Percentiles rank a stretch among this genome's conserved stretches.
Conservation (phyloP, 2,113 vertebrate genomes). For the Podarcis cretensis region DNA sequence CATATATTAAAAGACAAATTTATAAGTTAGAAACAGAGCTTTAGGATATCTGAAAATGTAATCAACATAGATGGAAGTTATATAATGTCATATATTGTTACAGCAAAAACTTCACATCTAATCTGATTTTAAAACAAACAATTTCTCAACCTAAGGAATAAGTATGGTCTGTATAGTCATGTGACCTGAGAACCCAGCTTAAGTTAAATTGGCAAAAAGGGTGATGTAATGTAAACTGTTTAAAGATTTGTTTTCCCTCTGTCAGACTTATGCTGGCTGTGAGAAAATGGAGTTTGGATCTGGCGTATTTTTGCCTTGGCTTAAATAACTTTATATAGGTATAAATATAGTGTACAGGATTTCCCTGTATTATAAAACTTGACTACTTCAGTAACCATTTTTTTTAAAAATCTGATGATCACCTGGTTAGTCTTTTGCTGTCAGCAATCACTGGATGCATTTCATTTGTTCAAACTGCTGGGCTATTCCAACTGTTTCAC, state of each 20-base stretch:
- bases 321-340: too few species aligned
- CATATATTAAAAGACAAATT: conserved; percentile 43
- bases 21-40: conserved; percentile 28
- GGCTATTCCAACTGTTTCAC: not conserved
- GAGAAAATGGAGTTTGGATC: too few species aligned
- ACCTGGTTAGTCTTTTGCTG: not conserved
- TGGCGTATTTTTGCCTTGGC: too few species aligned
- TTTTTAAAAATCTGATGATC: not conserved
- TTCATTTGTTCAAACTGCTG: not conserved
- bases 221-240: too few species aligned
- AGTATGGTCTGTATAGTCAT: too few species aligned
- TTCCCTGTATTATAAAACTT: not conserved
- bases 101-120: conserved; percentile 16
- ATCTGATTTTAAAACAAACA: not conserved
- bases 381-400: not conserved
- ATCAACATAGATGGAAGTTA: not conserved
- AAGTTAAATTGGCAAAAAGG: too few species aligned
- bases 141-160: not conserved
- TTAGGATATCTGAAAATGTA: conserved; percentile 32
- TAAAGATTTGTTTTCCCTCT: too few species aligned
- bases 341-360: too few species aligned
- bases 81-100: not conserved
- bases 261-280: too few species aligned
- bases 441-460: not conserved
- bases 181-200: too few species aligned